Evolutionary conservation across 64 coral and sea anemone genomes (phyloP), one percentile per base, ranked within the genome.

Genomic region (Porites australiensis): DNA sequence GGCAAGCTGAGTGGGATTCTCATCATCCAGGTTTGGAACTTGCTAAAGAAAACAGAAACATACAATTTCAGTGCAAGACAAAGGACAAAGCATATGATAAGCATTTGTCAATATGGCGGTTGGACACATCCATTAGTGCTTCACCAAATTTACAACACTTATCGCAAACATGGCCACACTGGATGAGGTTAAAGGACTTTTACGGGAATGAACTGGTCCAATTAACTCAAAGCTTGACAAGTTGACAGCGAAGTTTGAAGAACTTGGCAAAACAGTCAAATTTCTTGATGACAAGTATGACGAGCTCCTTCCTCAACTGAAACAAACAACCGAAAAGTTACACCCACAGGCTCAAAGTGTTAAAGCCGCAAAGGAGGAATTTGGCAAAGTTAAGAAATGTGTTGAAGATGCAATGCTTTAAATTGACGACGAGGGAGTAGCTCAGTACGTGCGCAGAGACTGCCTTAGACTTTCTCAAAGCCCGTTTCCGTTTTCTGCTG

Each of bases 381-480:
- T 67, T 47, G 68, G 59, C 58, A 67, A 48, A 19, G 18, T 50
- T 9, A 43, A 67, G 50, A 85, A 85, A 67, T 16, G n/a, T 55
- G 49, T 21, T 64, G 43, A 19, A 18, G 61, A 69, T 18, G 13
- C 61, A 6, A 66, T 47, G 12, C 49, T n/a, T 48, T 44, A 85
- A 66, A 85, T 85, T 4, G 27, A 37, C 27, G 27, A 37, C 27
- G 14, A 67, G 10, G 43, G 66, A 19, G n/a, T 85, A 16, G 52
- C 82, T 48, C 82, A 85, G 64, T 85, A 85, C 9, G 43, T 85
- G 14, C 44, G 60, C 44, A 64, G 82, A 85, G 61, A 85, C 61
- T 85, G 82, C 44, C 8, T 86, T 68, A 61, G 67, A 86, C 44
- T 86, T 19, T 86, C 82, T 37, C 27, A 37, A 37, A 37, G 27